phyloP scores from a whole-genome alignment of 2,113 vertebrate species.

The Sturnus vulgaris region DNA sequence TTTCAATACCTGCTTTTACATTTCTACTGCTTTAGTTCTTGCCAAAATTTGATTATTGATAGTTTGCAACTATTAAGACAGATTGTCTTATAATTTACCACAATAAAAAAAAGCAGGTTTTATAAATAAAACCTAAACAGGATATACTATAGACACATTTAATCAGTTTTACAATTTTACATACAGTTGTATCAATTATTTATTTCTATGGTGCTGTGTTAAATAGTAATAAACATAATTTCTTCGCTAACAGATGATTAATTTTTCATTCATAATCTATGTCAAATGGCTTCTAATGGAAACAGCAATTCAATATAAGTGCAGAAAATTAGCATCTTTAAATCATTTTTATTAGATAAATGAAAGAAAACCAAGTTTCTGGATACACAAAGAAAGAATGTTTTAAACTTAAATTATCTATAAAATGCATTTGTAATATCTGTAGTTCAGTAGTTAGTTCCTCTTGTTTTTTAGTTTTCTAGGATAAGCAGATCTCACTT shows the following conservation, averaged over 20 bases:
- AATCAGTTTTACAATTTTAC: not conserved
- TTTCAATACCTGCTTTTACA: not conserved
- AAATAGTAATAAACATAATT: not conserved
- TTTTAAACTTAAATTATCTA: not conserved
- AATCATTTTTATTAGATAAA: not conserved
- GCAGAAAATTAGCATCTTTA: not conserved
- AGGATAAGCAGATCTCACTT: not conserved
- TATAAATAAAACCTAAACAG: not conserved
- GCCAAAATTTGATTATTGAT: not conserved
- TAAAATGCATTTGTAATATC: not conserved
- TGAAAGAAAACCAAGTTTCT: not conserved
- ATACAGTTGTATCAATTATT: not conserved
- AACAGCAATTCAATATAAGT: not conserved
- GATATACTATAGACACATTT: not conserved
- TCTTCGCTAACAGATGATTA: not conserved
- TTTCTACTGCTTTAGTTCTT: not conserved
- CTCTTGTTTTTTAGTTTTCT: not conserved
- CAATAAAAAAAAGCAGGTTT: not conserved
- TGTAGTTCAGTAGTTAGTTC: not conserved
- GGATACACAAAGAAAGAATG: not conserved
- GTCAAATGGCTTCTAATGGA: not conserved
- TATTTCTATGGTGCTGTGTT: not conserved
- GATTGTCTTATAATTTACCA: not conserved
- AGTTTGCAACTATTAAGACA: not conserved
- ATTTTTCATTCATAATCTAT: not conserved